phyloP scores from a whole-genome alignment of 2,888 invertebrate species.

The Caenorhabditis sp. region DNA sequence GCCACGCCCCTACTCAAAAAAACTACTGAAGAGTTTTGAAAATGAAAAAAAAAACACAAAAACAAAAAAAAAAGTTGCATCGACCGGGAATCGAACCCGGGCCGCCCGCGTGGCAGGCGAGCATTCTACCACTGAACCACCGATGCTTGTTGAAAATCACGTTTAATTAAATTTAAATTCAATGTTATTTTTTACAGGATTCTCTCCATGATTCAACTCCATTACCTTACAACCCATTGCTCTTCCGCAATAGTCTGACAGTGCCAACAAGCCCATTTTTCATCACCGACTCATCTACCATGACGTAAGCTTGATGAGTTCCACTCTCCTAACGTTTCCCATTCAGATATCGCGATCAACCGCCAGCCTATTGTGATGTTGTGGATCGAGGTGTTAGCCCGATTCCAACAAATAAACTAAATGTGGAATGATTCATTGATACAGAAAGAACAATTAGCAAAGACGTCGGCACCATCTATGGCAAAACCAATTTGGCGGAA shows the following conservation, averaged over 20 bases:
- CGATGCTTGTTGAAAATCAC: no score
- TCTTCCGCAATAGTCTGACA: conserved; percentile 23
- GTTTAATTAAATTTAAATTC: no score
- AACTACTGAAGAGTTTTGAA: no score
- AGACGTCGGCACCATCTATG: conserved; percentile 9
- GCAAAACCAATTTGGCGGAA: conserved; percentile 6
- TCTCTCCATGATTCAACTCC: background rate
- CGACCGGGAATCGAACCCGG: conserved; percentile 69
- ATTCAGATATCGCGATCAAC: conserved; percentile 35
- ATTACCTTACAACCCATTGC: conserved; percentile 11
- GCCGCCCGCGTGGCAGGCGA: conserved; percentile 70
- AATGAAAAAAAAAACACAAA: no score
- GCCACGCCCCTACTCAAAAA: no score
- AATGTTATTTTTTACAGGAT: no score
- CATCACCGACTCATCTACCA: conserved; percentile 29
- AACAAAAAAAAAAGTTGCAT: conserved; percentile 42
- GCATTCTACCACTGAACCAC: conserved; percentile 70
- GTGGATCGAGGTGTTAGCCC: conserved; percentile 31
- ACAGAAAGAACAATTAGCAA: conserved; percentile 8
- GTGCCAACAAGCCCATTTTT: conserved; percentile 30
- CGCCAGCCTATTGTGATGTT: conserved; percentile 33
- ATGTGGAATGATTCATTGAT: conserved; percentile 33
- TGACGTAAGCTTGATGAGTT: conserved; percentile 7
- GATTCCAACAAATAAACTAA: conserved; percentile 11
- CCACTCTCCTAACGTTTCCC: no score